These are phyloP conservation scores for Cyclophora albipunctata DNA, from an alignment of 2,888 invertebrate species.

Conservation along the genomic window DNA sequence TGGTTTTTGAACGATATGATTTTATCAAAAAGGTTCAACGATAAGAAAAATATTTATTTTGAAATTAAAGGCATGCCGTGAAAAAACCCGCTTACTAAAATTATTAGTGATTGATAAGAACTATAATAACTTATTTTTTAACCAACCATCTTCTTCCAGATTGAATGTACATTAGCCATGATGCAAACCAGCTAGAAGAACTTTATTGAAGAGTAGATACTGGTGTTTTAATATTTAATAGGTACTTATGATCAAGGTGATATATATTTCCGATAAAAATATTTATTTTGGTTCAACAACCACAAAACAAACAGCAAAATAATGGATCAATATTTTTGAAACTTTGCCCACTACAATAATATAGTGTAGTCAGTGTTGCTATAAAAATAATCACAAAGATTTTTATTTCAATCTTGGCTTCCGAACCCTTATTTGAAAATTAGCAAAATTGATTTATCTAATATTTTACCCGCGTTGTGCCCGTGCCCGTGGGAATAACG, in stretches of 20 bases:
- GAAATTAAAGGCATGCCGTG: not conserved
- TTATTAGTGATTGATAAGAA: too few relatives aligned
- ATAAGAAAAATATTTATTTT: not conserved
- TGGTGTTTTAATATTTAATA: not conserved
- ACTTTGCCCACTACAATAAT: too few relatives aligned
- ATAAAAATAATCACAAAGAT: too few relatives aligned
- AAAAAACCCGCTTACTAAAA: not conserved
- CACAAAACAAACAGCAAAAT: not conserved
- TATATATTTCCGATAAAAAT: too few relatives aligned
- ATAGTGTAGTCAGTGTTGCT: conserved; percentile 1
- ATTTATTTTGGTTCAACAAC: not conserved
- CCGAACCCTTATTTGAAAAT: too few relatives aligned
- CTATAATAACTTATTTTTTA: not conserved
- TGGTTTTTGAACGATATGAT: not conserved
- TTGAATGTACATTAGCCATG: conserved; percentile 52
- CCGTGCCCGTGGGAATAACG: too few relatives aligned
- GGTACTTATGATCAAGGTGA: not conserved
- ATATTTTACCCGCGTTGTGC: too few relatives aligned
- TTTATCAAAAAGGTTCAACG: too few relatives aligned
- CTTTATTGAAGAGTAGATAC: not conserved
- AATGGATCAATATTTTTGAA: too few relatives aligned
- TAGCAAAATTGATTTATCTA: too few relatives aligned
- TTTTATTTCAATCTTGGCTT: too few relatives aligned
- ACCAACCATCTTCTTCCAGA: conserved; percentile 55
- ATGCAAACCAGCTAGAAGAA: not conserved